Evolutionary conservation across 64 coral and sea anemone species (phyloP).

Genomic region (Cladopsammia gracilis): DNA sequence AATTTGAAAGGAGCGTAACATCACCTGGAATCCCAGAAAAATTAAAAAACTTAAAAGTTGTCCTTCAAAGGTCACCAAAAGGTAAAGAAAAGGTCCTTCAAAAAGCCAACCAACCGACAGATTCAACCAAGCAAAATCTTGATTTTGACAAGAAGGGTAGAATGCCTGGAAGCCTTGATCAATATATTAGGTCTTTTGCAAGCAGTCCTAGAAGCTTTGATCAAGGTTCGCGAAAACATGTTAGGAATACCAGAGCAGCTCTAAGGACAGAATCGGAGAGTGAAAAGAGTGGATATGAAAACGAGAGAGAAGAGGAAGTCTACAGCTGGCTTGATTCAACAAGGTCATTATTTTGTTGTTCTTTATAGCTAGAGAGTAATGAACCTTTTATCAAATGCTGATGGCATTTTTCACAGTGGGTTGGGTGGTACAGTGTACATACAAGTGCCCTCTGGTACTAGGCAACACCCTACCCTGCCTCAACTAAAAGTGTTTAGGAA

Average conservation of each 20-base stretch:
- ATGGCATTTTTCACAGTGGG: background rate
- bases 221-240: slow-evolving; percentile 16
- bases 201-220: slow-evolving; percentile 36
- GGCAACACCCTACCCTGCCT: too few relatives aligned
- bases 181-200: background rate
- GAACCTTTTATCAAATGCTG: background rate
- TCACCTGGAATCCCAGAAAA: background rate
- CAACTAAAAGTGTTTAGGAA: too few relatives aligned
- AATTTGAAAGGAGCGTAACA: background rate
- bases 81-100: background rate
- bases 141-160: background rate
- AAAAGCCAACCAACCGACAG: background rate
- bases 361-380: background rate
- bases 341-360: slow-evolving; percentile 24
- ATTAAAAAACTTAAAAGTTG: slow-evolving; percentile 6
- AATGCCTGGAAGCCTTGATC: slow-evolving; percentile 5
- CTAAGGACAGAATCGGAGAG: slow-evolving; percentile 34
- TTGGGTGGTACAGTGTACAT: too few relatives aligned
- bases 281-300: background rate
- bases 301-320: background rate
- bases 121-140: slow-evolving; percentile 28
- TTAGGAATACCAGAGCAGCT: slow-evolving; percentile 3
- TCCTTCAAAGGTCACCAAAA: slow-evolving; percentile 5
- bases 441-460: too few relatives aligned
- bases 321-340: slow-evolving; percentile 29